Evolutionary conservation across 2,113 vertebrate species (phyloP), one percentile per base, ranked within the genome.

Genomic region (Capreolus pygargus): DNA sequence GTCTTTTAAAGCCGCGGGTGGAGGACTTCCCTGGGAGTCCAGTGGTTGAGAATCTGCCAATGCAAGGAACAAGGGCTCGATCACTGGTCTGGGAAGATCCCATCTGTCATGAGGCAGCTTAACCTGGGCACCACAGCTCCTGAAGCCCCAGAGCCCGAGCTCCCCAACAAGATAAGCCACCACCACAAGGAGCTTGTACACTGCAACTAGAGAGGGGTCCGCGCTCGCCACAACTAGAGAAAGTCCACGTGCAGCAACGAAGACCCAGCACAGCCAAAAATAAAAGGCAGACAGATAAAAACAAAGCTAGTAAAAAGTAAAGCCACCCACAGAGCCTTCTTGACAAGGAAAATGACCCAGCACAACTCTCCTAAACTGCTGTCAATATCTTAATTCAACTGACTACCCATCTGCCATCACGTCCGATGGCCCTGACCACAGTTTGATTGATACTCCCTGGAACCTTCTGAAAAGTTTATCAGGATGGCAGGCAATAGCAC

Each of bases 121-220:
- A 76, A 43, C 23, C 43, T 43, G 39, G 25, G 23, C 0, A 12
- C 11, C 70, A 39, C 19, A 39, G 21, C 36, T 13, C 36, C 67
- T 25, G 23, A 74, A 23, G 67, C 5, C 19, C 36, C 0, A 74
- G 67, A 74, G 21, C 67, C 10, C 0, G 21, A 25, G 67, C 10
- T 23, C 67, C 19, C 12, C 67, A 23, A 36, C 17, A 23, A 39
- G 67, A 39, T 19, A 23, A 70, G 67, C 67, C 67, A 23, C 19
- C n/a, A 0, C 67, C 6, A 6, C n/a, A 23, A 39, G 10, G 19
- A 39, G 19, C 67, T 13, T 6, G 67, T 2, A 0, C n/a, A 70
- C 19, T 39, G 55, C n/a, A 6, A 21, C 19, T 0, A 3, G n/a
- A 70, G n/a, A 70, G 10, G 5, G 12, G 19, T 23, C 67, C 1